Evolutionary conservation across 2,113 vertebrate genomes (phyloP).

Genomic region (Vulpes vulpes): DNA sequence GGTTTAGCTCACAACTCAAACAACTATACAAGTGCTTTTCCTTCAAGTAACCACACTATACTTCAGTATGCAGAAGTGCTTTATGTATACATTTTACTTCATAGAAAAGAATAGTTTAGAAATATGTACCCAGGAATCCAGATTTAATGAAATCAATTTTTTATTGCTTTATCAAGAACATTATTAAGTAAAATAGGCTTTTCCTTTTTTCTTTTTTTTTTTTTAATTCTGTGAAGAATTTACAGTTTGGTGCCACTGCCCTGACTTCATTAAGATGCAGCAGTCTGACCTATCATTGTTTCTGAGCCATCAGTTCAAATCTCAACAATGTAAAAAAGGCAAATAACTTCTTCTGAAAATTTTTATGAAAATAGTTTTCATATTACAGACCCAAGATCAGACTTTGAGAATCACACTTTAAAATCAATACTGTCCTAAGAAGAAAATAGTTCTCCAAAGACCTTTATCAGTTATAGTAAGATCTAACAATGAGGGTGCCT

Average conservation of each 20-base stretch:
- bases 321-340: background rate
- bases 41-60: background rate
- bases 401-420: constrained; percentile 19
- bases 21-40: background rate
- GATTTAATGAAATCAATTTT: constrained; percentile 21
- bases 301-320: constrained; percentile 20
- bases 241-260: background rate
- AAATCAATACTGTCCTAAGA: constrained; percentile 18
- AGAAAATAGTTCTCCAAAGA: constrained; percentile 21
- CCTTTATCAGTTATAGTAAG: constrained; percentile 12
- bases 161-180: background rate
- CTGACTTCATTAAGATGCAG: background rate
- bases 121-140: background rate
- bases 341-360: background rate
- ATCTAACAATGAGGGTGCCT: background rate
- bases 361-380: constrained; percentile 27
- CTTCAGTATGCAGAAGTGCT: background rate
- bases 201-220: background rate
- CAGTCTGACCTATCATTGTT: background rate
- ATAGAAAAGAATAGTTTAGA: constrained; percentile 37
- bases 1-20: constrained; percentile 22
- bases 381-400: background rate
- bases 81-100: background rate
- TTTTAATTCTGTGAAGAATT: background rate
- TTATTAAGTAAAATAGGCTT: background rate